Evolutionary conservation across 2,888 invertebrate species (phyloP).

Genomic region (Acrobasis consociella): DNA sequence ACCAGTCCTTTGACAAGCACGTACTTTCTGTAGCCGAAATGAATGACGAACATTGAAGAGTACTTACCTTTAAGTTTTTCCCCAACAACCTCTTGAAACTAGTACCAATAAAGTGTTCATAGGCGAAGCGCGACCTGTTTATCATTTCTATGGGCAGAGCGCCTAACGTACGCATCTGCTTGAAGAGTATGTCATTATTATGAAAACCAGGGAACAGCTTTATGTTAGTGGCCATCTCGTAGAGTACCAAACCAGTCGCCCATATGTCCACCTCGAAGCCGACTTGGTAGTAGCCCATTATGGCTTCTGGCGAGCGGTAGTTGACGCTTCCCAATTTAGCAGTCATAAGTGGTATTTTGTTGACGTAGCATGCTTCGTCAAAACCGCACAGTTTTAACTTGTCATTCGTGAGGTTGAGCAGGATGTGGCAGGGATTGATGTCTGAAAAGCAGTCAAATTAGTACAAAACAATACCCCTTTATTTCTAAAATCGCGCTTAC

Average conservation of each 20-base stretch:
- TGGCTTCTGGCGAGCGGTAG: conserved; percentile 64
- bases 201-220: conserved; percentile 44
- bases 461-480: too few relatives aligned
- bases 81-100: conserved; percentile 36
- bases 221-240: conserved; percentile 54
- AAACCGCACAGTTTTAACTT: conserved; percentile 62
- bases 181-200: conserved; percentile 52
- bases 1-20: too few relatives aligned
- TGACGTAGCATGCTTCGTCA: conserved; percentile 44
- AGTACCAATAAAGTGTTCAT: conserved; percentile 40
- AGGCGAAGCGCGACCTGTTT: conserved; percentile 33
- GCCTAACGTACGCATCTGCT: conserved; percentile 53
- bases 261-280: conserved; percentile 59
- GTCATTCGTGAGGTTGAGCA: conserved; percentile 43
- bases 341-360: conserved; percentile 29
- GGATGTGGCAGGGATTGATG: conserved; percentile 61
- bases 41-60: not conserved
- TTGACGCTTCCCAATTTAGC: conserved; percentile 39
- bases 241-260: conserved; percentile 58
- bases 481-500: too few relatives aligned
- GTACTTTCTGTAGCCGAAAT: too few relatives aligned
- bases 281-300: conserved; percentile 52
- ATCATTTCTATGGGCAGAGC: conserved; percentile 48
- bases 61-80: not conserved
- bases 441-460: conserved; percentile 46